Evolutionary conservation across 2,113 vertebrate genomes (phyloP), one percentile per base, ranked within the genome.

Genomic region (Callocephalon fimbriatum): DNA sequence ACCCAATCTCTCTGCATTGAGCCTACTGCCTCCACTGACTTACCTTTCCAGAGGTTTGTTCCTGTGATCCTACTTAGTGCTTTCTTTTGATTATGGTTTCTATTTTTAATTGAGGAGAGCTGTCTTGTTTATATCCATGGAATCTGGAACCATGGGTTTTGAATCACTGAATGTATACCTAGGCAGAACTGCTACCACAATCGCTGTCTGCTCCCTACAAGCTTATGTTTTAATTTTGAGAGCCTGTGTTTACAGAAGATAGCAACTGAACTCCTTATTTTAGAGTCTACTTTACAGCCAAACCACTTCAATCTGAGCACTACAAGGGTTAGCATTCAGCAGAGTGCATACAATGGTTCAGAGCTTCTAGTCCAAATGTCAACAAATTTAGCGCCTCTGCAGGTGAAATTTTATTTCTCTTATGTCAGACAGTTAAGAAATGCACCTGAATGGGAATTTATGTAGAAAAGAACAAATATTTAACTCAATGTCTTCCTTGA

Each of bases 401-500:
- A 87, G 83, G 91, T 97, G 90, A 96, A 76, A 61, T 95, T 95
- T 95, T 94, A 68, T 96, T 92, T 93, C 71, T 94, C 89, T 95
- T 70, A 82, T 81, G 80, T 70, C 97, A 96, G 84, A 32, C 40
- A 82, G 86, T 51, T 88, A 44, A 73, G 44, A 74, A 63, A 53
- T 14, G 23, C 45, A 61, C 42, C 76, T 83, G 63, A 71, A 61
- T 25, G 37, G 35, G 58, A 95, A 85, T 8, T 4, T 27, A 35
- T 11, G 8, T 17, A 6, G 68, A 38, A 80, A 91, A 73, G 51
- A 59, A 7, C 19, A 68, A 22, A 26, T 31, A 48, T 37, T 79
- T 90, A 62, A 38, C 18, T 73, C 9, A 6, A 0, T 22, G 4
- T 76, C 42, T 51, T 75, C 15, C 13, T 27, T 62, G 81, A 71